A percentile compares a stretch with the other conserved stretches of the same genome.
Evolutionary conservation across 2,113 vertebrate genomes (phyloP).

Genomic region (Myrmecophaga tridactyla): DNA sequence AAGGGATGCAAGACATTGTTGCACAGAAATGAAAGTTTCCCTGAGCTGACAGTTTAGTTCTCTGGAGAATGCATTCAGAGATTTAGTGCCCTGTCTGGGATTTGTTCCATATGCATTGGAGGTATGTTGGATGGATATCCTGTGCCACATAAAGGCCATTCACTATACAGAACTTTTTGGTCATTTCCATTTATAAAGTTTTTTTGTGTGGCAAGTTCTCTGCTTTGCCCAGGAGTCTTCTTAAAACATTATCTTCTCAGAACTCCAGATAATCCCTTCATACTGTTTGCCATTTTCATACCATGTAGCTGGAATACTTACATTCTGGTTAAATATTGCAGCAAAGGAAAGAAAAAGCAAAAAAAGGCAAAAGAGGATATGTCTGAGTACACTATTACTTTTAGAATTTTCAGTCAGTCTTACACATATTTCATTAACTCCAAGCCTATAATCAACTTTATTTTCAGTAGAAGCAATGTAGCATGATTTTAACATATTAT

Average conservation of each 20-base stretch:
- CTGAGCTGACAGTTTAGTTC: background rate
- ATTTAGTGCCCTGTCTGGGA: slow-evolving; percentile 1
- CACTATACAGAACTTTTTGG: rapidly evolving
- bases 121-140: too few species aligned
- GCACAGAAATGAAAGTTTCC: background rate
- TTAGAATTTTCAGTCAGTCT: background rate
- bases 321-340: background rate
- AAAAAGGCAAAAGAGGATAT: background rate
- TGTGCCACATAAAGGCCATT: background rate
- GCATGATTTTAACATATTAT: background rate
- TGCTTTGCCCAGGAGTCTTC: background rate
- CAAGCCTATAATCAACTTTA: background rate
- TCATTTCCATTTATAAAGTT: background rate
- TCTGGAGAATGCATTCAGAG: background rate
- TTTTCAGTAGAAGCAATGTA: background rate
- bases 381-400: background rate
- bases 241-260: background rate
- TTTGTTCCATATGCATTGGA: background rate
- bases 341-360: background rate
- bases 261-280: background rate
- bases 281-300: background rate
- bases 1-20: background rate
- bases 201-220: background rate
- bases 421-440: background rate
- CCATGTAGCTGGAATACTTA: background rate